These are phyloP conservation scores for Zalophus californianus DNA, from an alignment of 2,797 vertebrate genomes.

Conservation along the genomic window DNA sequence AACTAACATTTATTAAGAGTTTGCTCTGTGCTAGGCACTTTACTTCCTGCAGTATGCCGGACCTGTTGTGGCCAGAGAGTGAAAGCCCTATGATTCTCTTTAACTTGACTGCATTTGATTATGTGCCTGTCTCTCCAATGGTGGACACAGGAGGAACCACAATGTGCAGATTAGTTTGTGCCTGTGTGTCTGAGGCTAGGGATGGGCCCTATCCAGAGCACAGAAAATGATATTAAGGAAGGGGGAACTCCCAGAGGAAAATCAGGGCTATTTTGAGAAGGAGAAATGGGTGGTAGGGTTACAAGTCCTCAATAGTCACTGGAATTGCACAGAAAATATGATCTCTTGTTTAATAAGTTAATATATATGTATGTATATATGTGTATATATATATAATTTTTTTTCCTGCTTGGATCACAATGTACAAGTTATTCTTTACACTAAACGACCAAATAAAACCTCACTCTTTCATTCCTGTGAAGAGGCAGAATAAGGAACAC, in stretches of 20 bases:
- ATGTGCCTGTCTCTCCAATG: not conserved
- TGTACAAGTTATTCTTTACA: not conserved
- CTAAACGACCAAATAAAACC: not conserved
- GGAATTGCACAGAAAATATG: not conserved
- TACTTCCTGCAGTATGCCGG: not conserved
- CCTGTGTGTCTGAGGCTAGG: not conserved
- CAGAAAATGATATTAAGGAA: not conserved
- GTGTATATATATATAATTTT: not conserved
- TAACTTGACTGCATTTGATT: not conserved
- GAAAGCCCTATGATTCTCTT: not conserved
- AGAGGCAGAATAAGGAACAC: not conserved
- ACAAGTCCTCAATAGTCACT: not conserved
- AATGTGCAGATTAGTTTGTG: too few species aligned
- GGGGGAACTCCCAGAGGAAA: not conserved
- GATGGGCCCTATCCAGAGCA: not conserved
- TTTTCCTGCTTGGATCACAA: not conserved
- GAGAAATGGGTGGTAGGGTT: not conserved
- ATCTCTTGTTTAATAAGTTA: not conserved
- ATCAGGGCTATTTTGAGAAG: not conserved
- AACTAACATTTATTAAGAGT: not conserved
- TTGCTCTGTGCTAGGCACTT: not conserved
- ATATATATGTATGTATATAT: too few species aligned
- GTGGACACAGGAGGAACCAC: not conserved
- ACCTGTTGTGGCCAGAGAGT: not conserved
- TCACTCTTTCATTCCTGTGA: not conserved